phyloP scores from a whole-genome alignment of 2,888 invertebrate genomes.

The Torymus tubicola region DNA sequence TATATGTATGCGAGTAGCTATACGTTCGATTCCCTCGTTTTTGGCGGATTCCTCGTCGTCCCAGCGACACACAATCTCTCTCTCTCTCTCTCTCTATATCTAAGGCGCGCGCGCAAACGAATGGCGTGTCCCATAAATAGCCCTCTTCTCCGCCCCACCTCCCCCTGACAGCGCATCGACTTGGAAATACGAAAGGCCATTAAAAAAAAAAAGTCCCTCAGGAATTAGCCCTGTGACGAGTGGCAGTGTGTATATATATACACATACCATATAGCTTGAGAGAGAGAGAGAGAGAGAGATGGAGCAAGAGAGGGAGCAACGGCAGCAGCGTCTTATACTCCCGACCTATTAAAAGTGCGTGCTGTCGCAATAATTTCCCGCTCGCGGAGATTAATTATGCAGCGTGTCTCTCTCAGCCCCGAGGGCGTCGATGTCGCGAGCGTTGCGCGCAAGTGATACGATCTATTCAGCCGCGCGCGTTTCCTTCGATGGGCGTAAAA shows the following conservation, averaged over 20 bases:
- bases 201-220: constrained; percentile 54
- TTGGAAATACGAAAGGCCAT: constrained; percentile 50
- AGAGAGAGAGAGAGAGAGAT: not conserved
- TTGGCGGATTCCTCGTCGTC: constrained; percentile 24
- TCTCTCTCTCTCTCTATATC: constrained; percentile 12
- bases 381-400: constrained; percentile 54
- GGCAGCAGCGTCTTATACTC: constrained; percentile 31
- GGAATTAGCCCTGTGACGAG: constrained; percentile 45
- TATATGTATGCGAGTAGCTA: not conserved
- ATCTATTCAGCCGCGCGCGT: constrained; percentile 34
- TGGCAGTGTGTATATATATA: not conserved
- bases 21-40: constrained; percentile 11
- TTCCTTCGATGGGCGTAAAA: constrained; percentile 38
- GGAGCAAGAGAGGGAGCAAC: not conserved
- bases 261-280: not conserved
- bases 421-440: not conserved
- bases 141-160: constrained; percentile 9
- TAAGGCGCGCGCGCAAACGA: not conserved
- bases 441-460: constrained; percentile 18
- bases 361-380: constrained; percentile 52
- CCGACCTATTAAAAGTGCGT: constrained; percentile 51
- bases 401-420: constrained; percentile 19
- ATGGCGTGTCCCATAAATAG: constrained; percentile 47
- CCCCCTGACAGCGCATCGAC: constrained; percentile 10
- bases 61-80: constrained; percentile 24